Conservation (phyloP, 2,113 vertebrate species). For the rabbit (Oryctolagus cuniculus) region mOryCun1.1 NC_091436.1:88001501-88002000, state of each 20-base stretch:
- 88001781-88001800: background rate
- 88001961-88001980: background rate
- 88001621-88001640: background rate
- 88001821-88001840: background rate
- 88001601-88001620: background rate
- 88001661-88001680: background rate
- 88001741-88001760: background rate
- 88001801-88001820: conserved; percentile 22
- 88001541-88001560: background rate
- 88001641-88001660: background rate
- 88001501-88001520: no score
- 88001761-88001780: background rate
- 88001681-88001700: background rate
- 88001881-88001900: background rate
- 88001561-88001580: background rate
- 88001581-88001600: background rate
- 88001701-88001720: background rate
- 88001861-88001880: background rate
- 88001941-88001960: background rate
- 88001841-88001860: background rate
- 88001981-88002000: background rate
- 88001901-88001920: background rate
- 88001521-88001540: background rate
- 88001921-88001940: background rate
- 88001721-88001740: background rate